A percentile compares a stretch with the other conserved stretches of the same genome.
Evolutionary conservation across 1,140 invertebrate species (phyloP).

Genomic region (Scaptomyza graminum): DNA sequence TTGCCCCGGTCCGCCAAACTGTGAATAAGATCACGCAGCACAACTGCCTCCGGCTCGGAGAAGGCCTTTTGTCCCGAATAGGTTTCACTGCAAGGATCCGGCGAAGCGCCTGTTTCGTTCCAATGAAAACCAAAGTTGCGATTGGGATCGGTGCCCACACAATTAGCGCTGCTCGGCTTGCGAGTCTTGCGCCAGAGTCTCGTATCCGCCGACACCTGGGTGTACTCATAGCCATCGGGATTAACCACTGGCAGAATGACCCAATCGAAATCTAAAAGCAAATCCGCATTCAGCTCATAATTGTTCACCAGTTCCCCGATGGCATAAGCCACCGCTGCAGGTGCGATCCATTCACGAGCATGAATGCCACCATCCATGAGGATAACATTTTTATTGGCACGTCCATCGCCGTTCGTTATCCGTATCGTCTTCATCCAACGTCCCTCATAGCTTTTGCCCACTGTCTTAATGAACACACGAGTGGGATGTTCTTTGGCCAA

Average conservation of each 20-base stretch:
- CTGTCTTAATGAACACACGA: constrained; percentile 82
- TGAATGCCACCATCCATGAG: constrained; percentile 86
- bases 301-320: constrained; percentile 86
- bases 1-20: constrained; percentile 85
- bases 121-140: constrained; percentile 88
- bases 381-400: constrained; percentile 85
- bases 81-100: constrained; percentile 86
- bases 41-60: constrained; percentile 88
- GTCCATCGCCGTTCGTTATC: constrained; percentile 84
- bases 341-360: constrained; percentile 89
- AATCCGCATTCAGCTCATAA: constrained; percentile 76
- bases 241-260: constrained; percentile 86
- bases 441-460: constrained; percentile 84
- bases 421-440: constrained; percentile 85
- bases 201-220: constrained; percentile 72
- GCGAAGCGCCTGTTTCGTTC: constrained; percentile 87
- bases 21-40: constrained; percentile 83
- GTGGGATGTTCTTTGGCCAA: constrained; percentile 83
- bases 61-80: constrained; percentile 88
- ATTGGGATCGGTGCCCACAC: constrained; percentile 87
- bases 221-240: constrained; percentile 84
- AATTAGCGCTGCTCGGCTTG: constrained; percentile 62
- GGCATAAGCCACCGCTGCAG: constrained; percentile 87
- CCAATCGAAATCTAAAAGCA: constrained; percentile 86
- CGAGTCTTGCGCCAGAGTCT: constrained; percentile 85